phyloP scores from a whole-genome alignment of 2,888 invertebrate species.

The Nomada lathburiana region DNA sequence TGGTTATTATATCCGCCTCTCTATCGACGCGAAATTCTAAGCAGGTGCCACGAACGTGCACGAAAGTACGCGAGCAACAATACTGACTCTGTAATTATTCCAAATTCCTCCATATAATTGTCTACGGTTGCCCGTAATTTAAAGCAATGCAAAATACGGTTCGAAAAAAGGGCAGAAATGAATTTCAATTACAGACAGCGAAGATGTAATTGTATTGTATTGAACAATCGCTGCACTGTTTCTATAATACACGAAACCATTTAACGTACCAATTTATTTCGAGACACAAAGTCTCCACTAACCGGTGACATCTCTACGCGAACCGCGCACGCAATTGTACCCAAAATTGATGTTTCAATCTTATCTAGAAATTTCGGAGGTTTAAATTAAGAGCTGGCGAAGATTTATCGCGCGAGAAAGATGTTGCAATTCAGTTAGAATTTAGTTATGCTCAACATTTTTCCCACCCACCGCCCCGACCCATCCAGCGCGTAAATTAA shows the following conservation, averaged over 20 bases:
- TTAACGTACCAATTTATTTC: constrained; percentile 6
- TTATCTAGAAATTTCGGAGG: too few relatives aligned
- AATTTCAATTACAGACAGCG: too few relatives aligned
- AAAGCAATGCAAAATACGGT: too few relatives aligned
- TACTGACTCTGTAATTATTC: too few relatives aligned
- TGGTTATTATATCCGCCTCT: not conserved
- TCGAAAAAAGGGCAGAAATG: not conserved
- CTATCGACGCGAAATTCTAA: not conserved
- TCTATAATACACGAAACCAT: not conserved
- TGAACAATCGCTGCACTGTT: not conserved
- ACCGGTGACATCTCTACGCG: not conserved
- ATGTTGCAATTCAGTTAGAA: too few relatives aligned
- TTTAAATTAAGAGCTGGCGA: too few relatives aligned
- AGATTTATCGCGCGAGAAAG: too few relatives aligned
- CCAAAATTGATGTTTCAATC: too few relatives aligned
- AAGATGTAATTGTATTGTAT: not conserved
- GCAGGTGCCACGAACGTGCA: not conserved
- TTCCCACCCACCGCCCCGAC: too few relatives aligned
- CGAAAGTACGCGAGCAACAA: not conserved
- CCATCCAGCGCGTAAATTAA: not conserved
- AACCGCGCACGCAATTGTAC: not conserved
- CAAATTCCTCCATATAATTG: too few relatives aligned
- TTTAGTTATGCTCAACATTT: too few relatives aligned
- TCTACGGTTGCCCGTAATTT: too few relatives aligned
- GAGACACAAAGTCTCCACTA: not conserved